Conservation (phyloP, 2,888 invertebrate species). For the Folsomia candida region DNA sequence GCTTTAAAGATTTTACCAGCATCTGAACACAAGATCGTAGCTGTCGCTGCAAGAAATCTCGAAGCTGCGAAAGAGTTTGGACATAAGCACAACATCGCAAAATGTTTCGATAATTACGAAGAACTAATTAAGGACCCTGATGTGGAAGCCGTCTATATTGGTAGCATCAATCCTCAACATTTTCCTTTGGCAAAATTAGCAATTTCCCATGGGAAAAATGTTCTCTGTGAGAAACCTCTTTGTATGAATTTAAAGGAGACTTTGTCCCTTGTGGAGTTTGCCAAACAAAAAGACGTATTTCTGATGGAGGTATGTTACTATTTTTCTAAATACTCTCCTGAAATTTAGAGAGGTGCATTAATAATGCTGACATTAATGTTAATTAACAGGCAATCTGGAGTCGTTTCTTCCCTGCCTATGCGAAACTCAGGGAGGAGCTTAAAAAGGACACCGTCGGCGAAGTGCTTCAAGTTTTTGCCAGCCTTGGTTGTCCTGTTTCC, state of each 20-base stretch:
- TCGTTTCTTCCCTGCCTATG: constrained; percentile 75
- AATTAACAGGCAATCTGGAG: constrained; percentile 73
- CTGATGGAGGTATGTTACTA: constrained; percentile 54
- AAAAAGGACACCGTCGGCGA: constrained; percentile 67
- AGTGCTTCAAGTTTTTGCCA: constrained; percentile 62
- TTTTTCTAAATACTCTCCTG: background rate
- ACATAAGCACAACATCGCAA: constrained; percentile 66
- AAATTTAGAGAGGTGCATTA: background rate
- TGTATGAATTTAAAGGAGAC: constrained; percentile 75
- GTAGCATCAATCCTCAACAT: constrained; percentile 72
- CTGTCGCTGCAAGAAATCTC: constrained; percentile 73
- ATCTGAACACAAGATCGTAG: constrained; percentile 69
- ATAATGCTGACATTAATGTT: background rate
- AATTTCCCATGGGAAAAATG: constrained; percentile 77
- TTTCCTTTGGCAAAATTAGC: constrained; percentile 68
- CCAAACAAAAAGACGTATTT: constrained; percentile 55
- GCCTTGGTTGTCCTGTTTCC: constrained; percentile 15
- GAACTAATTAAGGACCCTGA: constrained; percentile 70
- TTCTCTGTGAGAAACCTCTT: constrained; percentile 87
- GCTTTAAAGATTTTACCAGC: constrained; percentile 66
- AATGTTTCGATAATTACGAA: constrained; percentile 71
- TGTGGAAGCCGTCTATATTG: constrained; percentile 83
- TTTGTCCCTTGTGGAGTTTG: constrained; percentile 62
- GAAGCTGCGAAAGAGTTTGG: constrained; percentile 74
- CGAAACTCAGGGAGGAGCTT: constrained; percentile 66